Evolutionary conservation across 2,888 invertebrate species (phyloP), one percentile per base, ranked within the genome.

Genomic region (Conistra vaccinii): DNA sequence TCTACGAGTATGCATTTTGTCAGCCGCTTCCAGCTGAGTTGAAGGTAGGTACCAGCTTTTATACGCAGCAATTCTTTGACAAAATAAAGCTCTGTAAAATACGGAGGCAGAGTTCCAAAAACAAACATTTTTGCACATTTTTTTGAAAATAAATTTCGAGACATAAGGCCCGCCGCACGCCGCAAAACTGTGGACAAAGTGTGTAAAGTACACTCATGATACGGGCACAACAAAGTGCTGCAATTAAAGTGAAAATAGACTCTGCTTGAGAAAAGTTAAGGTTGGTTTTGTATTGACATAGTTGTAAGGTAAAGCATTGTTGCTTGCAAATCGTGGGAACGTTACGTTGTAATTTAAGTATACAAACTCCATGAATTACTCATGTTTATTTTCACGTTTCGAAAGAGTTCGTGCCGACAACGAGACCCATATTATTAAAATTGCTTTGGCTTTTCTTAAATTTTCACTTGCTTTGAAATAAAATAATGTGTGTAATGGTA

Each of bases 131-230:
- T 62, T 32, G 61, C 26, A 81, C 26, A 66, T 66, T 75, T 73
- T 73, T 66, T 51, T 35, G 0, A 12, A 39, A 74, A 66, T 61
- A 42, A 57, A 61, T 66, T 76, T 74, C 39, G 55, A 55, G 42
- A 74, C 61, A 48, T 45, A 73, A 76, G 67, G 73, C 63, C 51
- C 14, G 29, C 80, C 80, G 1, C 83, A 80, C 57, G 63, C 84
- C 85, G 70, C 85, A 86, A 79, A 85, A 87, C 67, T 85, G 85
- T 69, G 51, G 32, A 62, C 78, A 86, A 81, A 84, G 70, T 74
- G 58, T 69, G 29, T 65, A 57, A 60, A 48, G 23, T 60, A 60
- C n/a, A 55, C 23, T 73, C 12, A 10, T 39, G 57, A 76, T 87
- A 78, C 65, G 69, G 66, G 82, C 23, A 61, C 63, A 75, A 68